Percentiles rank a stretch among this genome's conserved stretches.
Evolutionary conservation across 2,797 vertebrate species (phyloP).

Genomic region (Neopelma chrysocephalum): DNA sequence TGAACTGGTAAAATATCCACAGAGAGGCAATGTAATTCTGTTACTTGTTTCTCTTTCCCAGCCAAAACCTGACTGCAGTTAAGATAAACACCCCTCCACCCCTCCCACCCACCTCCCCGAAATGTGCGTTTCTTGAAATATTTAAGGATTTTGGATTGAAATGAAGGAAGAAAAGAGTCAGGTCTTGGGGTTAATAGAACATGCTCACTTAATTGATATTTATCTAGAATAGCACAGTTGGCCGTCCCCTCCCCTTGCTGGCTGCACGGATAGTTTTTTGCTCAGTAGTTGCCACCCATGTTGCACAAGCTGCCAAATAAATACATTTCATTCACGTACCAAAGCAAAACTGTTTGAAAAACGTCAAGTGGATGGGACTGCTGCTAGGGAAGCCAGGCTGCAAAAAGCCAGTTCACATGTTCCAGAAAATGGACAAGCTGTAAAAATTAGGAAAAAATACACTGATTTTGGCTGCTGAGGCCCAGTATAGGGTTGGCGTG

Average conservation of each 20-base stretch:
- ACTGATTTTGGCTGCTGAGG: not conserved
- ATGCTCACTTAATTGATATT: slow-evolving; percentile 18
- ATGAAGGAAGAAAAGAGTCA: not conserved
- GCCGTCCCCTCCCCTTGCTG: not conserved
- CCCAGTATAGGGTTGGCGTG: not conserved
- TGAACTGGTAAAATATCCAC: not conserved
- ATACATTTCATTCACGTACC: not conserved
- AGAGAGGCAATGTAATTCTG: slow-evolving; percentile 1
- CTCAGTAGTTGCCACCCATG: not conserved
- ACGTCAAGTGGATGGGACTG: not conserved
- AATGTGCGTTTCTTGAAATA: not conserved
- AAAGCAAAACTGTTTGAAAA: slow-evolving; percentile 12
- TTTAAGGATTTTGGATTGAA: not conserved
- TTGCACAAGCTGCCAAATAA: not conserved
- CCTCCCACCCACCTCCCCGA: not conserved
- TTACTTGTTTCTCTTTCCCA: not conserved
- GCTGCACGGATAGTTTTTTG: slow-evolving; percentile 21
- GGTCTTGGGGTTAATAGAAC: slow-evolving; percentile 28
- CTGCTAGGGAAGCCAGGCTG: not conserved
- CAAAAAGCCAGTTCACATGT: not conserved
- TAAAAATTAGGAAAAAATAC: not conserved
- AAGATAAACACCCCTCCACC: not conserved
- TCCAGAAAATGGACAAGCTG: not conserved
- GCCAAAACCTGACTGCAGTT: not conserved
- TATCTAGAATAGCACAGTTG: not conserved